phyloP scores from a whole-genome alignment of 2,888 invertebrate genomes.

The Corythucha ciliata region DNA sequence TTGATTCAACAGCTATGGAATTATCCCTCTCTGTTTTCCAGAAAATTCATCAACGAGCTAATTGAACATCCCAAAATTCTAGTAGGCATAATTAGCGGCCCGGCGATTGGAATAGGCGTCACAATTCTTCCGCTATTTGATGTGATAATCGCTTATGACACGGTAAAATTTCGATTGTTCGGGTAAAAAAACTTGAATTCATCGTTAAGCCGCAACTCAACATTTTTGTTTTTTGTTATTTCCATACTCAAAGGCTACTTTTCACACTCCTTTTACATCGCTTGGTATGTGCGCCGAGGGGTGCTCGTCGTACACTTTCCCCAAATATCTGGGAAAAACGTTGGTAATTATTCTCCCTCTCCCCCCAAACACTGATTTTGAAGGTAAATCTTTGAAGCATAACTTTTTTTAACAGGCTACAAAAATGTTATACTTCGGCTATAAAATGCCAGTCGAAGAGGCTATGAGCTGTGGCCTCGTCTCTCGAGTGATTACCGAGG shows the following conservation, averaged over 20 bases:
- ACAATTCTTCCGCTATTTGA: conserved; percentile 81
- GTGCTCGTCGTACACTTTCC: conserved; percentile 78
- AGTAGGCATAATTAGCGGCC: conserved; percentile 84
- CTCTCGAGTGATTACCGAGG: conserved; percentile 61
- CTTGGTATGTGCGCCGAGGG: conserved; percentile 83
- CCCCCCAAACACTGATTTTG: neutral
- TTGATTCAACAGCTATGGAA: too few species aligned
- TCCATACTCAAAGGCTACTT: conserved; percentile 58
- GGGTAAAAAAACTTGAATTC: too few species aligned
- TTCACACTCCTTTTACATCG: conserved; percentile 76
- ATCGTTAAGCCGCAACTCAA: conserved; percentile 41
- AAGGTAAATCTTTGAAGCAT: neutral
- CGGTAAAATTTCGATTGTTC: conserved; percentile 46
- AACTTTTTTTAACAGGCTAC: conserved; percentile 42
- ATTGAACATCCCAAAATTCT: conserved; percentile 83
- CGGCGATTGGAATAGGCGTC: conserved; percentile 81
- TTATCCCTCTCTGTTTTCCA: too few species aligned
- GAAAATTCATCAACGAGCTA: conserved; percentile 61
- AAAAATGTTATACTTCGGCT: conserved; percentile 54
- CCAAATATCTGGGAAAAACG: conserved; percentile 69
- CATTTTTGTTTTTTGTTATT: neutral
- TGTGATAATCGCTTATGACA: conserved; percentile 77
- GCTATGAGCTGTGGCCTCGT: conserved; percentile 70
- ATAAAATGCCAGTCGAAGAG: conserved; percentile 68
- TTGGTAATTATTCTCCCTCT: conserved; percentile 47